Evolutionary conservation across 2,888 invertebrate species (phyloP).

Genomic region (Ceraclea dissimilis): DNA sequence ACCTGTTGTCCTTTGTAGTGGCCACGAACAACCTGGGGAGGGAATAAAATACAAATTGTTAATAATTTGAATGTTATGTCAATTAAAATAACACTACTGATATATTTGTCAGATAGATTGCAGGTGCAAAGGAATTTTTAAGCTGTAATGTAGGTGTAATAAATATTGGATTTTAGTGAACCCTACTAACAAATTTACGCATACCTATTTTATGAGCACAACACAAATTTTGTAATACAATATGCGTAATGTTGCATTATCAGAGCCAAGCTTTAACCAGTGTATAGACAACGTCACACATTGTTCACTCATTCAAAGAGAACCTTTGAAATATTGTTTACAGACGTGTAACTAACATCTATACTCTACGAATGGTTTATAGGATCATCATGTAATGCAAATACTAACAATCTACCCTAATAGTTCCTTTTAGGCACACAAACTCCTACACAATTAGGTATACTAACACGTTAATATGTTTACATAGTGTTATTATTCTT

Average conservation of each 20-base stretch:
- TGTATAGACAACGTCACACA: slow-evolving; percentile 31
- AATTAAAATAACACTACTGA: no score
- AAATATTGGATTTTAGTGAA: slow-evolving; percentile 5
- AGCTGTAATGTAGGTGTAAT: no score
- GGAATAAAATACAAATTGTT: neutral
- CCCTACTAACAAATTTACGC: neutral
- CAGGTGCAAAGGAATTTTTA: slow-evolving; percentile 21
- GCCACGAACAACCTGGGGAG: slow-evolving; percentile 82
- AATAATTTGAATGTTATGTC: neutral
- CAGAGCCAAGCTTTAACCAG: slow-evolving; percentile 43
- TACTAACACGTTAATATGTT: no score
- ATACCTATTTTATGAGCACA: no score
- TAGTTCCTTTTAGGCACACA: no score
- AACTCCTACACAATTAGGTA: no score
- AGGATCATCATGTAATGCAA: slow-evolving; percentile 43
- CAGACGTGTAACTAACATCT: slow-evolving; percentile 26
- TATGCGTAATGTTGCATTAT: slow-evolving; percentile 15
- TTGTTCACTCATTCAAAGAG: slow-evolving; percentile 36
- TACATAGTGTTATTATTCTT: no score
- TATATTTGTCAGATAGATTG: no score
- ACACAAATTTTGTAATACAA: no score
- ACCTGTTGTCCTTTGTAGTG: slow-evolving; percentile 99
- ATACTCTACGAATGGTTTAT: slow-evolving; percentile 53
- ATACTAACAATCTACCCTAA: neutral
- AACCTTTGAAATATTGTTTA: slow-evolving; percentile 33